Base-by-base conservation (phyloP, 2,888 invertebrate species). In the Stictocephala bisonia region DNA sequence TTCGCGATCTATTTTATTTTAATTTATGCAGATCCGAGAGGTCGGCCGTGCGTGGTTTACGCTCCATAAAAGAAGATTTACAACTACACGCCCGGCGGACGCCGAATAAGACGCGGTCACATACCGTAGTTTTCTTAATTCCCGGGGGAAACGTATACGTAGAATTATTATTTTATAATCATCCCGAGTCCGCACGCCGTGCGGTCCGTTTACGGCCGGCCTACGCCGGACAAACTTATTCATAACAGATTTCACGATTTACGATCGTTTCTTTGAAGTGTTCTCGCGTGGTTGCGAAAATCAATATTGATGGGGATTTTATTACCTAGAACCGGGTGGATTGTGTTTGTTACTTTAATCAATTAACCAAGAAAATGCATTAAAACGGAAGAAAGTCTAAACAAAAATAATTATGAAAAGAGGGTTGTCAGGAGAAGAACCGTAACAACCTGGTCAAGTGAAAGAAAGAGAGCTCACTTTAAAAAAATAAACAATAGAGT, bases 161-260 rank as follows among this genome's bases (percentile, higher is more conserved):
- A n/a, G n/a, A 26, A 40, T 60, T 60, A 31, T 15, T 22, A 60
- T 18, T 40, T 40, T 40, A 64, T 40, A 64, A 64, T 64, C 40
- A 44, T n/a, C n/a, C n/a, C n/a, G n/a, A n/a, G n/a, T n/a, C n/a
- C n/a, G 27, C 64, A 3, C 64, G 11, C 26, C 44, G 44, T 44
- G 44, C 7, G 22, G 31, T n/a, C 60, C 40, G 29, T 64, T 64
- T 64, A 64, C 44, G 64, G 64, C 13, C 31, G 24, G 26, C 15
- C 41, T 2, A 24, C 41, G 44, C 40, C 64, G 7, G 56, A 20
- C 15, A 24, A 2, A 20, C 2, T 41, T n/a, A n/a, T n/a, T n/a
- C n/a, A n/a, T 64, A 64, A 64, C 64, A 27, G 64, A 64, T 41
- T 64, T 27, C 13, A 22, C 41, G 64, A 64, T 64, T 64, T 64